A percentile compares a stretch with the other conserved stretches of the same genome.
These are phyloP conservation scores for Dreissena polymorpha DNA, from an alignment of 1,140 invertebrate species.

Conservation along the genomic window DNA sequence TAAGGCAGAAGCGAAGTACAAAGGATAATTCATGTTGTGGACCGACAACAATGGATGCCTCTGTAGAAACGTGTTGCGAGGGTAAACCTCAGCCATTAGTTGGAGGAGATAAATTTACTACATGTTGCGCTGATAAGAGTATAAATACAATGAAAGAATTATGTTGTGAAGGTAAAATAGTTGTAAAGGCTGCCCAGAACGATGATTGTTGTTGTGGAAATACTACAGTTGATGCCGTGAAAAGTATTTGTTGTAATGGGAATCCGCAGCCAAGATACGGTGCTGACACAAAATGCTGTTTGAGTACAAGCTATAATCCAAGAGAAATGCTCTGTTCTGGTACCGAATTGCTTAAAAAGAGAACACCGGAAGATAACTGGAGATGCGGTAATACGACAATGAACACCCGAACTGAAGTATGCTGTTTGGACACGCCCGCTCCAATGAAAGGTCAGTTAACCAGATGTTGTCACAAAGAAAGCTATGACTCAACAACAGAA, in stretches of 20 bases:
- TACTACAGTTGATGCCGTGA: slow-evolving; percentile 40
- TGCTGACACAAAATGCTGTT: slow-evolving; percentile 38
- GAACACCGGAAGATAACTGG: slow-evolving; percentile 44
- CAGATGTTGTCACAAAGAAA: slow-evolving; percentile 37
- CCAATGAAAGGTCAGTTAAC: slow-evolving; percentile 30
- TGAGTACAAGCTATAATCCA: slow-evolving; percentile 34
- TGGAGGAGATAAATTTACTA: slow-evolving; percentile 34
- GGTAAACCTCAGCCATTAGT: slow-evolving; percentile 18
- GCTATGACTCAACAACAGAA: slow-evolving; percentile 32
- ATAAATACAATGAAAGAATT: slow-evolving; percentile 39
- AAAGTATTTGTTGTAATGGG: slow-evolving; percentile 39
- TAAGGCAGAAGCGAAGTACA: slow-evolving; percentile 32
- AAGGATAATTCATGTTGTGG: slow-evolving; percentile 52
- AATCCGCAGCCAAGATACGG: slow-evolving; percentile 28
- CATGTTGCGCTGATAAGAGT: slow-evolving; percentile 40
- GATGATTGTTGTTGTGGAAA: slow-evolving; percentile 54
- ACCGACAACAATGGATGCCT: slow-evolving; percentile 49
- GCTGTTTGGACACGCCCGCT: slow-evolving; percentile 22
- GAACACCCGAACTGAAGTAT: slow-evolving; percentile 28
- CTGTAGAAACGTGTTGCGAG: slow-evolving; percentile 43
- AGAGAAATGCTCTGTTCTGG: slow-evolving; percentile 28
- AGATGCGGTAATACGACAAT: slow-evolving; percentile 44
- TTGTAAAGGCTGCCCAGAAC: slow-evolving; percentile 20
- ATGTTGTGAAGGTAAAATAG: slow-evolving; percentile 38
- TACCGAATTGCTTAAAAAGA: slow-evolving; percentile 9